Evolutionary conservation across 1,140 invertebrate species (phyloP).

Genomic region (Fopius arisanus): DNA sequence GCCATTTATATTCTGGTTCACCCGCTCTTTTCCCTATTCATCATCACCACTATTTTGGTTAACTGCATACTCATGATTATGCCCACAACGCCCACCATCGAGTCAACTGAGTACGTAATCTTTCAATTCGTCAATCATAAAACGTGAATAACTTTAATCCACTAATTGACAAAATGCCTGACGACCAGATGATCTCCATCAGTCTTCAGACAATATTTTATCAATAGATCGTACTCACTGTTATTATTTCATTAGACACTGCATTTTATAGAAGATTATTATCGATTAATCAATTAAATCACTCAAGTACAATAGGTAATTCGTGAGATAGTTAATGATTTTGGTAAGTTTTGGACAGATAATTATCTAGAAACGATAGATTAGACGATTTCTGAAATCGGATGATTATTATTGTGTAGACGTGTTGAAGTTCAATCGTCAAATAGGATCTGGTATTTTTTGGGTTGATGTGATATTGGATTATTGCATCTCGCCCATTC

Average conservation of each 20-base stretch:
- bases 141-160: neutral
- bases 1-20: constrained; percentile 98
- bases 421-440: too few species aligned
- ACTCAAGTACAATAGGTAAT: neutral
- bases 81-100: constrained; percentile 89
- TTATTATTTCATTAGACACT: too few species aligned
- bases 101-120: constrained; percentile 94
- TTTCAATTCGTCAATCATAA: neutral
- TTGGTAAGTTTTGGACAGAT: neutral
- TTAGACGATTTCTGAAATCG: neutral
- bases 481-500: too few species aligned
- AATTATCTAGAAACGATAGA: neutral
- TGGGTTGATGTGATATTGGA: too few species aligned
- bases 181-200: too few species aligned
- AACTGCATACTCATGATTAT: constrained; percentile 99
- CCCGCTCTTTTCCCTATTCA: constrained; percentile 96
- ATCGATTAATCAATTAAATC: neutral
- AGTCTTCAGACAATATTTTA: too few species aligned
- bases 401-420: neutral
- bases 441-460: too few species aligned
- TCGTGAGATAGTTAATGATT: constrained; percentile 3
- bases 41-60: constrained; percentile 96
- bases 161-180: neutral
- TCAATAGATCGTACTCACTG: too few species aligned
- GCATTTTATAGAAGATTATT: neutral